Percentiles rank a stretch among this genome's conserved stretches.
Evolutionary conservation across 2,797 vertebrate species (phyloP).

Genomic region (Schizopygopsis pylzovi): DNA sequence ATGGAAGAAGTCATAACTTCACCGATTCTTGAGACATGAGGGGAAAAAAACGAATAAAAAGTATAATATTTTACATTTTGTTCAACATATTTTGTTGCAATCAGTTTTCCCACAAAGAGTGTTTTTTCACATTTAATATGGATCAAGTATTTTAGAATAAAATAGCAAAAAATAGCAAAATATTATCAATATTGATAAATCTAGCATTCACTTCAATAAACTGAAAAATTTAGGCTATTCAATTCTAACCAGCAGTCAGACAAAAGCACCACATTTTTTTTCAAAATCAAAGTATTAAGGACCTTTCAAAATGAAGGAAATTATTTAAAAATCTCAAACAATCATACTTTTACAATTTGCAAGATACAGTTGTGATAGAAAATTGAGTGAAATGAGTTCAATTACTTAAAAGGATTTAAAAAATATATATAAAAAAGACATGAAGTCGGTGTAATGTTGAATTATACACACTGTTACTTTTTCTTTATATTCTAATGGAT

Average conservation of each 20-base stretch:
- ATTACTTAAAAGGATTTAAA: not conserved
- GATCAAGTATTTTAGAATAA: not conserved
- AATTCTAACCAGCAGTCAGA: not conserved
- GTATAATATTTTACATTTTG: not conserved
- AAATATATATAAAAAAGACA: not conserved
- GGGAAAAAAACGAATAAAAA: not conserved
- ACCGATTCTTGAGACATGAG: not conserved
- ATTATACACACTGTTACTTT: not conserved
- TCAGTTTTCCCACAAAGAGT: too few relatives aligned
- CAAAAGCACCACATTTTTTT: not conserved
- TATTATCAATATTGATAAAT: not conserved
- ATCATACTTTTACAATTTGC: not conserved
- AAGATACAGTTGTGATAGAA: not conserved
- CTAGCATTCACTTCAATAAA: not conserved
- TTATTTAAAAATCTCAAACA: not conserved
- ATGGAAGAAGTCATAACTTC: not conserved
- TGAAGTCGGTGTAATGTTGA: not conserved
- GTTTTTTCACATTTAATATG: not conserved
- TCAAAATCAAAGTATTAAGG: too few relatives aligned
- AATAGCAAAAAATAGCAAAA: not conserved
- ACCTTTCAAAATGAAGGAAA: not conserved
- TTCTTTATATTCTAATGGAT: not conserved
- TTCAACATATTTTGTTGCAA: not conserved
- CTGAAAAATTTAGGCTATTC: not conserved
- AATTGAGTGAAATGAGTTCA: not conserved